Base-by-base conservation (phyloP, 2,113 vertebrate genomes). In the Rhombomys opimus region DNA sequence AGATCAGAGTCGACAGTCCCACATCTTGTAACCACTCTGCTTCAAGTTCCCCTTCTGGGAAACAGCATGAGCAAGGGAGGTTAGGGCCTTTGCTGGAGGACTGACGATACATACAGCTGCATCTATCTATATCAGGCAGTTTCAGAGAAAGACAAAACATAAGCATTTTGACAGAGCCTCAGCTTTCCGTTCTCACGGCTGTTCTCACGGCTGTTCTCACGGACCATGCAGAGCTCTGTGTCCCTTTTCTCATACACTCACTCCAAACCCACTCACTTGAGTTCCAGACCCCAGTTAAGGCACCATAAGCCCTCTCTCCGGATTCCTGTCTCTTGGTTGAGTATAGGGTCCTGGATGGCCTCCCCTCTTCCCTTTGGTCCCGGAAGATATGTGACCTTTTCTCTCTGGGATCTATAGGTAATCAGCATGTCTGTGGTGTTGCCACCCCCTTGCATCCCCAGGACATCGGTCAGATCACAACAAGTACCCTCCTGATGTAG, bases 21-120 rank as follows among this genome's bases (percentile, higher is more conserved):
- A 99, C 99, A 0, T 99, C 99, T 91, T 99, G 99, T n/a, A 99
- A 98, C 99, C 99, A 99, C 91, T 99, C 99, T 61, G 99, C 99
- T 97, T 99, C 99, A 92, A 99, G 97, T 89, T 99, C 99, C 11
- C 99, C 99, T 98, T 99, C 99, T 99, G 98, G 0, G 32, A 86
- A 97, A 87, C 14, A 97, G 96, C 5, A 35, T 61, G 13, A 72
- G 13, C 63, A 17, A 92, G 50, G 59, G 35, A 35, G 35, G 57
- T 96, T 63, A 96, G 50, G 65, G 25, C 10, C 25, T 41, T 65
- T n/a, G 90, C 8, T 46, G 12, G 35, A 25, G n/a, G 35, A 63
- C 0, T 18, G 30, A 61, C 8, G 13, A 3, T 1, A 0, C 23
- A 2, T 10, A 0, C 23, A 54, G 27, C 23, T 54, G 2, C 3